Base-by-base conservation (phyloP, 2,888 invertebrate genomes). In the Himalopsyche kuldschensis region DNA sequence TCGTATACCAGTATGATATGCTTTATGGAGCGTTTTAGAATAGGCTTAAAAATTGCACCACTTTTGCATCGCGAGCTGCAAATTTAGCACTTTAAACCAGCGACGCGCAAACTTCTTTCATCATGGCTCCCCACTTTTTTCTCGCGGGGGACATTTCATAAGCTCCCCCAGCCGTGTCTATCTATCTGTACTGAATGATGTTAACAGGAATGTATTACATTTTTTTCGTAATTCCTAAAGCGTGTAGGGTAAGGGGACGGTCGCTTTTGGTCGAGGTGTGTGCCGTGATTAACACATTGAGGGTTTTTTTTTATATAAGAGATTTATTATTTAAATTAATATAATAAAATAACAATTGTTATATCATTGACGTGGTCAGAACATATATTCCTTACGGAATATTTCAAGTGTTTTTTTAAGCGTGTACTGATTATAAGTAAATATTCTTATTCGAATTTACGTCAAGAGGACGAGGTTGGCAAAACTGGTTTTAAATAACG, bases 31-130 rank as follows among this genome's bases (percentile, higher is more conserved):
- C 24, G 30, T 30, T 75, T 32, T 75, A 81, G 47, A 81, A 81
- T 63, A 69, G 76, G 35, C 76, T 76, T 77, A 80, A 84, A 84
- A 84, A 84, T 81, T 82, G 82, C 79, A 84, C 80, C 84, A 82
- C 84, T 84, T 83, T 78, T 30, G 30, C 69, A 31, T 24, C 47
- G 78, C 47, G 48, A 27, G 78, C 77, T 81, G 82, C 32, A 83
- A 83, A 80, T 85, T 85, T 84, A 69, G 81, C 82, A 80, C 82
- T 84, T 78, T 46, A 82, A 75, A 47, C 75, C 81, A 81, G 55
- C 75, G 80, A 75, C 82, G 82, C 85, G 82, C 84, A 78, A 85
- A 84, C 76, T 82, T 78, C 82, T 82, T 82, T 85, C 80, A 83
- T 63, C 30, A 17, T 69, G n/a, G 55, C 30, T 55, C 82, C 84